Conservation (phyloP, 1,140 invertebrate species). For the Brachionus rubens region DNA sequence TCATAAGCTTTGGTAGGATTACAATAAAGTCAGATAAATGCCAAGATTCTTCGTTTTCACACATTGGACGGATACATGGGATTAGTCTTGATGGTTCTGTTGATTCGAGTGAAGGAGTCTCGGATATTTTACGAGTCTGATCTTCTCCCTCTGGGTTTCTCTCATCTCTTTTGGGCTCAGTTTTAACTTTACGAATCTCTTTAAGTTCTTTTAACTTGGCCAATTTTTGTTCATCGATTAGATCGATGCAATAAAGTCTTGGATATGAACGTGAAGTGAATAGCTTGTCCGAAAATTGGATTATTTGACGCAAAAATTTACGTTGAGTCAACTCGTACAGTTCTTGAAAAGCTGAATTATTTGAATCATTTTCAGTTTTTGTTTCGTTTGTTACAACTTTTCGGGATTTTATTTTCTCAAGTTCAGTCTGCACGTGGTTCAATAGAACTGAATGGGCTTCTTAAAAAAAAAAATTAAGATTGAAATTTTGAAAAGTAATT, state of each 20-base stretch:
- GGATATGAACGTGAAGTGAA: slow-evolving; percentile 40
- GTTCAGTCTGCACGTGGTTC: slow-evolving; percentile 4
- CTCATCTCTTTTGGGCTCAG: too few relatives aligned
- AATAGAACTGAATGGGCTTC: neutral
- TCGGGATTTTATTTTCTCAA: slow-evolving; percentile 30
- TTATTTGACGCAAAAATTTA: slow-evolving; percentile 54
- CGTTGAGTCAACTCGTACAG: slow-evolving; percentile 56
- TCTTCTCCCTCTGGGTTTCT: neutral
- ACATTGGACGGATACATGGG: slow-evolving; percentile 50
- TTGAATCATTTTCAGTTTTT: neutral
- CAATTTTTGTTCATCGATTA: neutral
- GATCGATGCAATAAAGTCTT: slow-evolving; percentile 20
- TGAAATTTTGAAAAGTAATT: too few relatives aligned
- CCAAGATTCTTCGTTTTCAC: slow-evolving; percentile 53
- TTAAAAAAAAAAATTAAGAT: neutral
- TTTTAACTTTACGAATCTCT: slow-evolving; percentile 45
- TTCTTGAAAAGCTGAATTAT: slow-evolving; percentile 49
- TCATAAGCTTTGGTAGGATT: neutral
- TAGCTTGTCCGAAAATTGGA: slow-evolving; percentile 50
- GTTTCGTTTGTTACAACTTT: neutral
- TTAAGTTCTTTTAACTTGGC: neutral
- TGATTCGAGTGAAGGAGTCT: neutral
- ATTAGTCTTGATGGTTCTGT: neutral
- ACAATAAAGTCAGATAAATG: neutral
- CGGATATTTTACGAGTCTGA: neutral